Evolutionary conservation across 2,797 vertebrate species (phyloP).

Genomic region (Pygocentrus nattereri): DNA sequence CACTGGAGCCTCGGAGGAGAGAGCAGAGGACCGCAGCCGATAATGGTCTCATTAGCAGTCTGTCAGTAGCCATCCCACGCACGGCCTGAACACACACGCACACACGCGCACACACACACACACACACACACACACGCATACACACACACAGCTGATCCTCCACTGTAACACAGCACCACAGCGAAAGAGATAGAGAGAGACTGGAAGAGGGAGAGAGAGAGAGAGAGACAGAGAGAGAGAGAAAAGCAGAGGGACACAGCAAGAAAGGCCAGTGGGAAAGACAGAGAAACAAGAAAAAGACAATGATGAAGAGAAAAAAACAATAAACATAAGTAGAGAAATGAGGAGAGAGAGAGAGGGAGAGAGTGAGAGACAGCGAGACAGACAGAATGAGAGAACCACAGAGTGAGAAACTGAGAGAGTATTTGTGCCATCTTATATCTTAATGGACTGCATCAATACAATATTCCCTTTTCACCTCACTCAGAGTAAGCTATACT

Average conservation of each 20-base stretch:
- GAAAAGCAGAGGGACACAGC: no score
- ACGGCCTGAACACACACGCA: constrained; percentile 64
- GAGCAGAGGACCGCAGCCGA: constrained; percentile 76
- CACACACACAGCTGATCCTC: constrained; percentile 62
- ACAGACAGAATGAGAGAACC: background rate
- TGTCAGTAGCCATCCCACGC: constrained; percentile 81
- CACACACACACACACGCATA: constrained; percentile 61
- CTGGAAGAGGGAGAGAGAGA: background rate
- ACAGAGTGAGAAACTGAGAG: background rate
- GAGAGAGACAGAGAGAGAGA: background rate
- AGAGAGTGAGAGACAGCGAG: background rate
- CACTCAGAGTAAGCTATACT: background rate
- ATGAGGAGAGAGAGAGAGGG: background rate
- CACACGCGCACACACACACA: constrained; percentile 55
- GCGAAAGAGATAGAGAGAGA: background rate
- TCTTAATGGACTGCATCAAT: constrained; percentile 24
- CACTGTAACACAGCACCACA: constrained; percentile 26
- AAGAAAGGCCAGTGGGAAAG: background rate
- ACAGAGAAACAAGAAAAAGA: background rate
- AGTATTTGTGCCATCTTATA: background rate
- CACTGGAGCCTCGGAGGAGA: constrained; percentile 72
- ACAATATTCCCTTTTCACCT: constrained; percentile 1
- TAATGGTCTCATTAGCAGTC: constrained; percentile 87
- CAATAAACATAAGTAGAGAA: background rate
- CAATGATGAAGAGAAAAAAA: background rate